Conservation (phyloP, 2,888 invertebrate species). For the Tachystola acroxantha region DNA sequence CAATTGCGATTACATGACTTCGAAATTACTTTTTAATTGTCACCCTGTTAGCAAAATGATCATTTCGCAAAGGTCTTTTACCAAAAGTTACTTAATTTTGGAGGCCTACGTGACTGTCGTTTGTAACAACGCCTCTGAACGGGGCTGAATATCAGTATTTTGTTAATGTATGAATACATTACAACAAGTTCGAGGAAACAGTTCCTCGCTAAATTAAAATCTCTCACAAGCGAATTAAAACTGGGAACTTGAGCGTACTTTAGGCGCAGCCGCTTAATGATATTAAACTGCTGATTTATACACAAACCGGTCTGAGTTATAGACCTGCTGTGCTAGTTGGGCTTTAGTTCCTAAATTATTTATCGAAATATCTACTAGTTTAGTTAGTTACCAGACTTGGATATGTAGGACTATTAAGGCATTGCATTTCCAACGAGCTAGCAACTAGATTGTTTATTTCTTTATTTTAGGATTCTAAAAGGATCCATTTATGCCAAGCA, state of each 20-base stretch:
- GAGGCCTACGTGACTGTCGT: slow-evolving; percentile 1
- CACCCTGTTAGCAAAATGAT: too few species aligned
- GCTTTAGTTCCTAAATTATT: background rate
- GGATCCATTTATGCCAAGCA: too few species aligned
- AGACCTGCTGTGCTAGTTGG: slow-evolving; percentile 15
- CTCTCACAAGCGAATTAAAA: slow-evolving; percentile 61
- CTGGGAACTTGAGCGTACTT: slow-evolving; percentile 56
- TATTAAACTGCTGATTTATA: slow-evolving; percentile 70
- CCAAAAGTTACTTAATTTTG: too few species aligned
- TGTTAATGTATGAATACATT: slow-evolving; percentile 63
- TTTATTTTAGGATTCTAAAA: too few species aligned
- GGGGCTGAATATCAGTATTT: slow-evolving; percentile 40
- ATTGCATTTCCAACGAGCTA: too few species aligned
- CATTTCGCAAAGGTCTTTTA: too few species aligned
- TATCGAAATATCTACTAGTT: too few species aligned
- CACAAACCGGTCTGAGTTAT: slow-evolving; percentile 43
- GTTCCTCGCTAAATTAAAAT: slow-evolving; percentile 65
- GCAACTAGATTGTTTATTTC: too few species aligned
- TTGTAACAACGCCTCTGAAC: slow-evolving; percentile 14
- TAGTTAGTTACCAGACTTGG: too few species aligned
- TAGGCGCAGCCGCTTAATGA: slow-evolving; percentile 58
- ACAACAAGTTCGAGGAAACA: slow-evolving; percentile 56
- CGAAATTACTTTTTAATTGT: too few species aligned
- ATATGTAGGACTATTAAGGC: too few species aligned
- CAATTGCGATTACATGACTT: too few species aligned